Percentiles rank a stretch among this genome's conserved stretches.
Evolutionary conservation across 2,888 invertebrate genomes (phyloP).

Genomic region (Vannuccia rotundouncinata): DNA sequence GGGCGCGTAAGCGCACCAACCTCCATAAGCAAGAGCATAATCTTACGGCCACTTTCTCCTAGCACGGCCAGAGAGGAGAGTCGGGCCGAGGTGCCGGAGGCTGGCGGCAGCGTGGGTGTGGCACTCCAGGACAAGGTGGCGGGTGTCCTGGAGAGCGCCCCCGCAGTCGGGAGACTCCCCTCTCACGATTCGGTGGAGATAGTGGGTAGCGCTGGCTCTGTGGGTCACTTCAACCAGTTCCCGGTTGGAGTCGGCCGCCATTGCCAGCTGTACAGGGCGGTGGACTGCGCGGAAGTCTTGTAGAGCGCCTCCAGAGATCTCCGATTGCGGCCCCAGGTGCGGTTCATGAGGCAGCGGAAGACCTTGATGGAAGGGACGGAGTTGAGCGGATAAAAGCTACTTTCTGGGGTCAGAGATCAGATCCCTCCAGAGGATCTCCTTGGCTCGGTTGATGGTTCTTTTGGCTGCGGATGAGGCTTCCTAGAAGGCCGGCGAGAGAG

Average conservation of each 20-base stretch:
- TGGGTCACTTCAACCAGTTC: no score
- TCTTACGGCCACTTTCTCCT: no score
- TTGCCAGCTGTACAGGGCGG: background rate
- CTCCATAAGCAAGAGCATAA: no score
- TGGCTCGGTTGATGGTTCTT: background rate
- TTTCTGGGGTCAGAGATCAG: background rate
- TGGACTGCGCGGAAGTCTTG: background rate
- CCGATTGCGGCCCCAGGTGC: background rate
- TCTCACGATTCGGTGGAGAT: background rate
- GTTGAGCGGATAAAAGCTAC: background rate
- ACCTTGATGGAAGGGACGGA: no score
- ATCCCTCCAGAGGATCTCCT: background rate
- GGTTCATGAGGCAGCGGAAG: no score
- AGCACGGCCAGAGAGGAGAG: no score
- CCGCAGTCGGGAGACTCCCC: background rate
- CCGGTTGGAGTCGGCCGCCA: no score
- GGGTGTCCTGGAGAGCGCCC: background rate
- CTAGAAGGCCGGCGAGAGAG: background rate
- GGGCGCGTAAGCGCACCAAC: no score
- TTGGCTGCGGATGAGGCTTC: background rate
- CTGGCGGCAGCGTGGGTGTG: background rate
- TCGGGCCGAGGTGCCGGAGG: no score
- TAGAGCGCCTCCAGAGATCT: background rate
- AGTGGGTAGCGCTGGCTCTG: no score
- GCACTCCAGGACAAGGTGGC: constrained; percentile 7